Evolutionary conservation across 2,888 invertebrate genomes (phyloP), one percentile per base, ranked within the genome.

Genomic region (Phymatocera aterrima): DNA sequence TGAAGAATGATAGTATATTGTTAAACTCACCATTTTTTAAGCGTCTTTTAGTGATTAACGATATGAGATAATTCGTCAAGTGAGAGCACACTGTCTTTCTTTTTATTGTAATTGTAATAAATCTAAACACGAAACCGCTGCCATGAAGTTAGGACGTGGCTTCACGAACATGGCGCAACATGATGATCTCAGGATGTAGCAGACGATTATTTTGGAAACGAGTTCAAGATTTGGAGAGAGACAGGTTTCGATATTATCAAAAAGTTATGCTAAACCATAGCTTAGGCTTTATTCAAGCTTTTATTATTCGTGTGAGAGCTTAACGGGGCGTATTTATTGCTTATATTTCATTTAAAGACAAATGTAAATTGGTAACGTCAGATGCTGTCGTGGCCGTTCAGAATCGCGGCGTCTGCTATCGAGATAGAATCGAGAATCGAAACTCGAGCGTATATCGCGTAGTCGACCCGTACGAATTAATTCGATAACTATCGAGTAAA

Each of bases 101-200:
- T n/a, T n/a, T n/a, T n/a, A n/a, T n/a, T n/a, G n/a, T n/a, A n/a
- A n/a, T n/a, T 78, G 77, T 77, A 8, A 46, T 78, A 77, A 79
- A 83, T 70, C 78, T 78, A 85, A 86, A 85, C 84, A 85, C 84
- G 85, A 84, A 78, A 82, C 83, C 83, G 83, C 85, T 82, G 84
- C 85, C 83, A 85, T 87, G 82, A 87, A 88, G 86, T 88, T 86
- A 83, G 81, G 87, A 88, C 87, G 87, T 88, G 87, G 87, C 87
- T 10, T 12, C 12, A 83, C 65, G 77, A 81, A 80, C 78, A 82
- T 77, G 77, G 75, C 75, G 75, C 40, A 43, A 51, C 75, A 51
- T 72, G 24, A 18, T 24, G 46, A 37, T 21, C 21, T 24, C 46
- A n/a, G 34, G 15, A n/a, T 37, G 46, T 34, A 72, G 72, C 48